Evolutionary conservation across 2,888 invertebrate genomes (phyloP).

Genomic region (Caenorhabditis panamensis): DNA sequence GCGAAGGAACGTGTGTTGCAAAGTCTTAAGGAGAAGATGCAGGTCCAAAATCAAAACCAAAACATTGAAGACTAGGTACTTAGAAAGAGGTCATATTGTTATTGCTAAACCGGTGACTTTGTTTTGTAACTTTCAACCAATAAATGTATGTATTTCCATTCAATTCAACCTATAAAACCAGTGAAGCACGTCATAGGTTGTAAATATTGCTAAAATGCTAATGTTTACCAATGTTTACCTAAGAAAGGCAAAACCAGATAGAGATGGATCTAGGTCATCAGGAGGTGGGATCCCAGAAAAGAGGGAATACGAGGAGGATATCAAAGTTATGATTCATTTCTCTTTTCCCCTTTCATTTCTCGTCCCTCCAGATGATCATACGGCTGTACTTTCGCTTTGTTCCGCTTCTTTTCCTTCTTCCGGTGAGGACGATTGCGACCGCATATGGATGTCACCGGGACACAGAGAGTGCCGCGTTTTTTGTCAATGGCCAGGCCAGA

Average conservation of each 20-base stretch:
- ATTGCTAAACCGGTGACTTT: neutral
- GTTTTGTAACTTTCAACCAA: too few species aligned
- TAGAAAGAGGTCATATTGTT: slow-evolving; percentile 7
- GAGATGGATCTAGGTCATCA: slow-evolving; percentile 23
- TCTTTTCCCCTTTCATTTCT: neutral
- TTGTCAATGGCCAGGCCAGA: slow-evolving; percentile 42
- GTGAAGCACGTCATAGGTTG: neutral
- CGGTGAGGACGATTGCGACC: slow-evolving; percentile 7
- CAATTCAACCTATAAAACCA: slow-evolving; percentile 6
- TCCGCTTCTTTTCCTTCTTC: slow-evolving; percentile 28
- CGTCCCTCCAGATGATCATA: neutral
- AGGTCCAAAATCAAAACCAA: neutral
- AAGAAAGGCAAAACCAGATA: too few species aligned
- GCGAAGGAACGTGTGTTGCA: slow-evolving; percentile 69
- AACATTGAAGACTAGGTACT: too few species aligned
- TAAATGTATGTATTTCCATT: too few species aligned
- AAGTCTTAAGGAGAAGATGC: slow-evolving; percentile 66
- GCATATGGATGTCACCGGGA: slow-evolving; percentile 35
- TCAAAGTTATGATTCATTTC: slow-evolving; percentile 52
- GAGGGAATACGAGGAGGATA: neutral
- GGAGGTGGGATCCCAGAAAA: slow-evolving; percentile 13
- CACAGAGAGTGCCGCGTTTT: slow-evolving; percentile 40
- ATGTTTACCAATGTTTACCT: neutral
- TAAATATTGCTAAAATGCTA: neutral
- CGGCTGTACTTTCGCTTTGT: neutral